Base-by-base conservation (phyloP, 2,888 invertebrate species). In the Trachelus stipa region DNA sequence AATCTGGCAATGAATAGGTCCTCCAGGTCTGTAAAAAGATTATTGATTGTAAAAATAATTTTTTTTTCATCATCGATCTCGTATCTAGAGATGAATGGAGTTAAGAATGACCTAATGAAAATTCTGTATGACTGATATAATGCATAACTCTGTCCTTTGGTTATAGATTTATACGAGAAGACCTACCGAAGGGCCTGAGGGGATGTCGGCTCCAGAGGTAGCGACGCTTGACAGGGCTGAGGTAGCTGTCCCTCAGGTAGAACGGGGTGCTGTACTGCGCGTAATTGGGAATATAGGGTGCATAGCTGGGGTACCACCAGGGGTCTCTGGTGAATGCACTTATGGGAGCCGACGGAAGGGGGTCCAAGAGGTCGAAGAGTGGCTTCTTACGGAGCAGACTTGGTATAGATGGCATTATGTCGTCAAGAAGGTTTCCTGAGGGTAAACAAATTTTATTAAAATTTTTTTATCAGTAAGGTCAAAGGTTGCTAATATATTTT, bases 131-230 rank as follows among this genome's bases (percentile, higher is more conserved):
- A 23, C 15, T 6, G 23, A 56, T 23, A 9, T 6, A 40, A 15
- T 56, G 23, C 23, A 23, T 2, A 2, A 56, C 9, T 6, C 9
- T 56, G 1, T 56, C 0, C 4, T 23, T 1, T 23, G 23, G 15
- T 23, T 56, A 23, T 23, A 56, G 56, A 1, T 56, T 23, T 0
- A 9, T 23, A 23, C 2, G 1, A 23, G 56, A 56, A 9, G 86
- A 95, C 96, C 95, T 95, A 97, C 97, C 96, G 93, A 97, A 95
- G 91, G 97, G 97, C 93, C 97, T 95, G 92, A 96, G 94, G 92
- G 97, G 97, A 93, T 97, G 97, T 93, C 95, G 96, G 92, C 95
- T 95, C 97, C 97, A 97, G 90, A 97, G 94, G 93, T 96, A 97
- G 92, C 95, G 96, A 93, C 96, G 96, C 94, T 97, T 97, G 92